Conservation (phyloP, 2,888 invertebrate genomes). For the Protula sp. region DNA sequence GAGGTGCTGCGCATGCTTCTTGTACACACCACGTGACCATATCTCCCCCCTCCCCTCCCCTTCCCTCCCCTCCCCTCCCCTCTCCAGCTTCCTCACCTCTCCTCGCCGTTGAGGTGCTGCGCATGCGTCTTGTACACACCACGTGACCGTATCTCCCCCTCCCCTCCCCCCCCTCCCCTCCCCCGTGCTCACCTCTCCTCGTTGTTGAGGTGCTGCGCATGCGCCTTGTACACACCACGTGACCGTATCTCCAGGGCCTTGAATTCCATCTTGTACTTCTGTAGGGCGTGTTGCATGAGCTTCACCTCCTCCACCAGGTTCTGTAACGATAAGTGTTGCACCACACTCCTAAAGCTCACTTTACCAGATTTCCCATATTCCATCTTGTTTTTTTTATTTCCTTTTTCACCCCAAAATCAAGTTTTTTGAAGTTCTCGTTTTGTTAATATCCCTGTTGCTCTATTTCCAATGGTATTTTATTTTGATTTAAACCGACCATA, state of each 20-base stretch:
- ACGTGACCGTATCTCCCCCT: slow-evolving; percentile 24
- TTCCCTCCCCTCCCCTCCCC: too few species aligned
- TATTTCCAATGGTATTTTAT: too few species aligned
- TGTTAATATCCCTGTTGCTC: too few species aligned
- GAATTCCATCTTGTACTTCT: slow-evolving; percentile 40
- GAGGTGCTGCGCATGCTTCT: slow-evolving; percentile 17
- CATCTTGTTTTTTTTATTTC: too few species aligned
- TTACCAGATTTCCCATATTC: neutral
- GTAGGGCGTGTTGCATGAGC: slow-evolving; percentile 37
- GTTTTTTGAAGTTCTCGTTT: too few species aligned
- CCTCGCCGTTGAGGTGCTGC: slow-evolving; percentile 29
- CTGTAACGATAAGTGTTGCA: slow-evolving; percentile 6
- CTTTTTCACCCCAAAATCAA: too few species aligned
- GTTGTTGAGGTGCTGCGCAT: slow-evolving; percentile 22
- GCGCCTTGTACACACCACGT: neutral
- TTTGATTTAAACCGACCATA: too few species aligned
- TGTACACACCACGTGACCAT: slow-evolving; percentile 2
- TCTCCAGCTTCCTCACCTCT: too few species aligned
- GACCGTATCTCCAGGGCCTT: slow-evolving; percentile 29
- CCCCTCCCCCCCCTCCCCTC: too few species aligned
- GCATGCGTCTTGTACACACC: neutral
- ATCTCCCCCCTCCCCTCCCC: too few species aligned
- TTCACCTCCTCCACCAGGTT: slow-evolving; percentile 35
- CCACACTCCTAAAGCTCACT: neutral
- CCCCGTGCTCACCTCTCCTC: slow-evolving; percentile 40